phyloP scores from a whole-genome alignment of 2,113 vertebrate genomes.

The Tyto alba region DNA sequence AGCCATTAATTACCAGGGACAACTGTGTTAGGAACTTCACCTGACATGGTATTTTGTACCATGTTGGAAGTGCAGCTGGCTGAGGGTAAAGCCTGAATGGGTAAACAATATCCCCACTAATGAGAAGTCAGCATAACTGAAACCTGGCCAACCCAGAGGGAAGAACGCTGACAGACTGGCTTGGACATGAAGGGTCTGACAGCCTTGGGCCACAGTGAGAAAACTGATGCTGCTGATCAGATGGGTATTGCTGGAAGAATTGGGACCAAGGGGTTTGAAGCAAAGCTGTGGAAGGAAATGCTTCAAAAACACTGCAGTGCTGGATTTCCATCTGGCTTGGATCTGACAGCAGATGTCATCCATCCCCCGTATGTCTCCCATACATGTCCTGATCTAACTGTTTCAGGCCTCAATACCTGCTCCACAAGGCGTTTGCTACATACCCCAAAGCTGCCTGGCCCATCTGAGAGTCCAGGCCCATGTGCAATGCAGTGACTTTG shows the following conservation, averaged over 20 bases:
- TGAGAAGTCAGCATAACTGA: neutral
- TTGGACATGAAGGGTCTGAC: neutral
- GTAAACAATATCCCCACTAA: neutral
- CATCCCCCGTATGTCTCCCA: fast-evolving
- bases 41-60: neutral
- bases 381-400: neutral
- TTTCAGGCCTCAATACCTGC: neutral
- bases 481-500: neutral
- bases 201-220: neutral
- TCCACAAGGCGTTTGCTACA: neutral
- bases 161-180: neutral
- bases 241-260: neutral
- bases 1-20: neutral
- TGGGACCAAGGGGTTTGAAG: neutral
- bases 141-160: neutral
- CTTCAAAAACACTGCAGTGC: neutral
- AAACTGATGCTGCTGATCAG: neutral
- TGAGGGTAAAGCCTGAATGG: neutral
- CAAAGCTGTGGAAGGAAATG: neutral
- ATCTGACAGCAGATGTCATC: neutral
- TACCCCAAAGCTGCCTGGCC: neutral
- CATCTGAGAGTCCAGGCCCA: neutral
- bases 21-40: neutral
- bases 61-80: neutral
- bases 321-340: neutral